Evolutionary conservation across 2,797 vertebrate genomes (phyloP).

Genomic region (Limnodromus scolopaceus): DNA sequence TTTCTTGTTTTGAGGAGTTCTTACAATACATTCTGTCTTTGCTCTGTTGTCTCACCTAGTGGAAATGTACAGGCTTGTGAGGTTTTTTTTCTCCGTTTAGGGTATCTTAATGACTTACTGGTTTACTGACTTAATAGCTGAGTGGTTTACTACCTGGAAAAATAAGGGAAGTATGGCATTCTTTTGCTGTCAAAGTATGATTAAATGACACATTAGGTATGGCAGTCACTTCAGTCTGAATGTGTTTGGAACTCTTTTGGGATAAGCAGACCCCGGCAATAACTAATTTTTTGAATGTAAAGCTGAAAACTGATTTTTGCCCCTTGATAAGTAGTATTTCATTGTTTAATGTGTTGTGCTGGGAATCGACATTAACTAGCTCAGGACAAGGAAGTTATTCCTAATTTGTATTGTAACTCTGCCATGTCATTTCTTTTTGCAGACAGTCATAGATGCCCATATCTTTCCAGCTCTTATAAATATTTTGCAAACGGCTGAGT

Average conservation of each 20-base stretch:
- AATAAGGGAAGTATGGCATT: not conserved
- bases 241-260: not conserved
- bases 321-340: not conserved
- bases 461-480: conserved; percentile 86
- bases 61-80: not conserved
- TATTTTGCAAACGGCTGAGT: conserved; percentile 85
- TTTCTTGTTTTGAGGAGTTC: not conserved
- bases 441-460: conserved; percentile 85
- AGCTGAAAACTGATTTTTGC: not conserved
- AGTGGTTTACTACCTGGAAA: not conserved
- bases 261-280: not conserved
- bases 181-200: not conserved
- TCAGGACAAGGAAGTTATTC: not conserved
- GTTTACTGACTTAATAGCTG: not conserved
- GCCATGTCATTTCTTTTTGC: conserved; percentile 36
- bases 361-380: not conserved
- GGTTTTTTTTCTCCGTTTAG: not conserved
- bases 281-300: not conserved
- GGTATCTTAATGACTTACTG: not conserved
- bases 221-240: not conserved
- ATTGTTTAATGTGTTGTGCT: not conserved
- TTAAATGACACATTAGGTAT: not conserved
- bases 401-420: not conserved
- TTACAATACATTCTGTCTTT: not conserved
- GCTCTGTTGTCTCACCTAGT: not conserved